These are phyloP conservation scores for Philotrypesis tridentata DNA, from an alignment of 1,140 invertebrate species.

Conservation along the genomic window DNA sequence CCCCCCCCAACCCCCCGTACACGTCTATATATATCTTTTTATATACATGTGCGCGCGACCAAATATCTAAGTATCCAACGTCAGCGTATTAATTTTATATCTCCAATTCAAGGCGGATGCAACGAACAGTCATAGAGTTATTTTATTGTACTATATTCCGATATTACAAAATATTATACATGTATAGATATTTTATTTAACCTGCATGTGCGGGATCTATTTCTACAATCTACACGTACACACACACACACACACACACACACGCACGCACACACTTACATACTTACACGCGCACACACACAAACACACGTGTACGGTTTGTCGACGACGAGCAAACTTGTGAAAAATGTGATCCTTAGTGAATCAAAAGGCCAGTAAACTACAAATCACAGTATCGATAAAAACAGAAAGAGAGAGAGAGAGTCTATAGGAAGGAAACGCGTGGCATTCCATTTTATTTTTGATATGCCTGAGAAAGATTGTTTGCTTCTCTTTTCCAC, in stretches of 20 bases:
- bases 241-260: not conserved
- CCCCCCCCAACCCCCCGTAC: too few relatives aligned
- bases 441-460: not conserved
- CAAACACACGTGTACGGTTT: constrained; percentile 11
- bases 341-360: constrained; percentile 51
- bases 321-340: constrained; percentile 39
- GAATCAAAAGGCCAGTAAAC: constrained; percentile 52
- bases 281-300: too few relatives aligned
- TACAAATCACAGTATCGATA: constrained; percentile 42
- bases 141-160: constrained; percentile 47
- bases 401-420: constrained; percentile 11
- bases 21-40: not conserved
- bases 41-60: constrained; percentile 9
- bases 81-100: constrained; percentile 57
- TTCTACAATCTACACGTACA: constrained; percentile 33
- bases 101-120: constrained; percentile 34
- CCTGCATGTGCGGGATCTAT: constrained; percentile 45
- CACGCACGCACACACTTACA: too few relatives aligned
- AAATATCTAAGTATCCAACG: constrained; percentile 42
- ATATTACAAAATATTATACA: constrained; percentile 30
- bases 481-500: constrained; percentile 33
- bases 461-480: constrained; percentile 16
- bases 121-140: constrained; percentile 50
- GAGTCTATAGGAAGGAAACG: not conserved
- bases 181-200: constrained; percentile 44